These are phyloP conservation scores for Scylla paramamosain DNA, from an alignment of 1,140 invertebrate species.

Conservation along the genomic window DNA sequence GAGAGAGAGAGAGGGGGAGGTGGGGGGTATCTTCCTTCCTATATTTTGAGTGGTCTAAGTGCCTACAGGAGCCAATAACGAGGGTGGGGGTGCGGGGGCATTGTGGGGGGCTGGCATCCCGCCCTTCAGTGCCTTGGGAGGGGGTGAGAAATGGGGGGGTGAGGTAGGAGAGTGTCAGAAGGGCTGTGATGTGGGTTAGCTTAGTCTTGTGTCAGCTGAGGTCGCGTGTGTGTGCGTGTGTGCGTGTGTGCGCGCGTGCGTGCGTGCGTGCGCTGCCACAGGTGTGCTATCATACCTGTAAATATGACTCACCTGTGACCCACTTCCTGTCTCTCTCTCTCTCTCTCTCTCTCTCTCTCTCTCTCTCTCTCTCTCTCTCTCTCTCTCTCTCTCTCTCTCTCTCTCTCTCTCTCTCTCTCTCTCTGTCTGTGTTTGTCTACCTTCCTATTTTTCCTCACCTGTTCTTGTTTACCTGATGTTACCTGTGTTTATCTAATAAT, in stretches of 20 bases:
- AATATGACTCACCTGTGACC: neutral
- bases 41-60: neutral
- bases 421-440: neutral
- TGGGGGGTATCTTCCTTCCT: neutral
- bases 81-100: neutral
- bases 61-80: neutral
- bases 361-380: too few relatives aligned
- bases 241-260: neutral
- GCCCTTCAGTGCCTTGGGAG: neutral
- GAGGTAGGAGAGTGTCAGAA: neutral
- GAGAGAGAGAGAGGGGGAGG: too few relatives aligned
- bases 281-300: neutral
- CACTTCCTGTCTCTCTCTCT: too few relatives aligned
- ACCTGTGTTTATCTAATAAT: neutral
- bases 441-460: neutral
- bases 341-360: too few relatives aligned
- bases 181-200: neutral
- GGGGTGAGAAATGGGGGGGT: neutral
- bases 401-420: neutral
- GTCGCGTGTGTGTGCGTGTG: slow-evolving; percentile 23
- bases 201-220: neutral
- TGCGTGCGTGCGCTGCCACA: neutral
- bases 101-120: neutral
- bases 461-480: neutral
- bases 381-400: neutral